Evolutionary conservation across 1,140 invertebrate species (phyloP), one percentile per base, ranked within the genome.

Genomic region (Drosophila mauritiana): DNA sequence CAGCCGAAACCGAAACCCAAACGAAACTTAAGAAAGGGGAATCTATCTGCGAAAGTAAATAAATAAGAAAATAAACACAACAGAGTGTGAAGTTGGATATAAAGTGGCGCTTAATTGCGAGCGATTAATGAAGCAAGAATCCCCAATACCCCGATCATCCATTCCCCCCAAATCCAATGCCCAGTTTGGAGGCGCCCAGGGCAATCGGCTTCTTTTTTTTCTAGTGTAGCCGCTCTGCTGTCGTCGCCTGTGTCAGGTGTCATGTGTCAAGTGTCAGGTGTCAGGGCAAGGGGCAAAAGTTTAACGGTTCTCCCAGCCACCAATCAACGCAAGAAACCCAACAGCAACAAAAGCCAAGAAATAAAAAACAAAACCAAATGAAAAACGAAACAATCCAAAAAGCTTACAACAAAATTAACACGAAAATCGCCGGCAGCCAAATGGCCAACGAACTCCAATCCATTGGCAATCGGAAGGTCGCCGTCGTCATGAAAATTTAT

Each of bases 61-160:
- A 76, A 25, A 42, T 59, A 59, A 39, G 51, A 53, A 43, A 25
- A 42, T 13, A 20, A 45, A 61, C 25, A 67, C 37, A 15, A 51
- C 64, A 63, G 62, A 82, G 78, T 86, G 78, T 78, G 69, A 82
- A 82, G 64, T 82, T 75, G 40, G 80, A 68, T 54, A 75, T 82
- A 88, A 88, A 82, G 79, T 86, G 83, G 75, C 83, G 79, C 82
- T 86, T 86, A 86, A 88, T 86, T 88, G 83, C 83, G 57, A 79
- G 62, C 82, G 83, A 86, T 86, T 86, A 86, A 86, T 86, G 83
- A 88, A 80, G 69, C 70, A 88, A 86, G 83, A 88, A 82, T 88
- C 80, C 55, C 58, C 59, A 72, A 31, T 8, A 0, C 2, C 31
- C 31, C 27, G 1, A 31, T 57, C 11, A 57, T 54, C 65, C 56